A percentile compares a stretch with the other conserved stretches of the same genome.
Evolutionary conservation across 2,888 invertebrate species (phyloP).

Genomic region (Cylindroiulus punctatus): DNA sequence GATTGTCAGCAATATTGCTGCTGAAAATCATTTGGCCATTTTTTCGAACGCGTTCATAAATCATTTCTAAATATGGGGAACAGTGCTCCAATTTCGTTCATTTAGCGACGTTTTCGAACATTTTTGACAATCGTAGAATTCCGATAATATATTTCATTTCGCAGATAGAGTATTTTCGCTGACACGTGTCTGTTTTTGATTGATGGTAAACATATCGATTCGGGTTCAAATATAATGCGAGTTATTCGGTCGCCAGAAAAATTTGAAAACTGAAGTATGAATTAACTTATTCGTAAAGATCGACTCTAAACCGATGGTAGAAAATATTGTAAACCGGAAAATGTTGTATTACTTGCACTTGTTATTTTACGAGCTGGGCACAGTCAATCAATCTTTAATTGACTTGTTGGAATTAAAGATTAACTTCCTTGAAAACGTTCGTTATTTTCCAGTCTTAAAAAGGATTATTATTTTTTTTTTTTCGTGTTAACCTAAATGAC

Average conservation of each 20-base stretch:
- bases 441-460: no score
- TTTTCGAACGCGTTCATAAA: neutral
- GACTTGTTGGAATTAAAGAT: neutral
- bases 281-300: neutral
- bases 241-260: neutral
- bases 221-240: neutral
- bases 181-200: slow-evolving; percentile 40
- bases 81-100: slow-evolving; percentile 12
- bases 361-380: no score
- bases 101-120: slow-evolving; percentile 43
- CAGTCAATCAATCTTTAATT: no score
- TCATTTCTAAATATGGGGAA: neutral
- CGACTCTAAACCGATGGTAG: neutral
- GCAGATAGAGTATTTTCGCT: slow-evolving; percentile 48
- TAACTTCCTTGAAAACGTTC: no score
- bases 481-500: no score
- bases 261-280: neutral
- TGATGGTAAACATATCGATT: slow-evolving; percentile 19
- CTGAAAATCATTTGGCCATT: slow-evolving; percentile 42
- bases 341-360: no score
- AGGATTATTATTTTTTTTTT: no score
- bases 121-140: slow-evolving; percentile 54
- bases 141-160: slow-evolving; percentile 54
- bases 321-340: neutral
- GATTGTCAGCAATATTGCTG: slow-evolving; percentile 40